Base-by-base conservation (phyloP, 2,888 invertebrate species). In the Dicyrtoma fusca region DNA sequence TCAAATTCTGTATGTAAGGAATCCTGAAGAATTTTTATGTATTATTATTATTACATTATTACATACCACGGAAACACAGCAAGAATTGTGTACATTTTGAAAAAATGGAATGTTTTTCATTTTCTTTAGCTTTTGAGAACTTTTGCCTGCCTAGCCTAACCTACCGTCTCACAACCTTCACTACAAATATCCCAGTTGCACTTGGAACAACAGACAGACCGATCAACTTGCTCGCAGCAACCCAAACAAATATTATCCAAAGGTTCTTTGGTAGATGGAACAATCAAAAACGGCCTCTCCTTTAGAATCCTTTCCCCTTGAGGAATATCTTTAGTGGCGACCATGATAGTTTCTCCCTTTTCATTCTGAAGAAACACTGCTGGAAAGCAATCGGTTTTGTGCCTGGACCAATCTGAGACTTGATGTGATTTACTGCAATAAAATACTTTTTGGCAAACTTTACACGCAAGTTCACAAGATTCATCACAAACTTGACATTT, bases 341-440 rank as follows among this genome's bases (percentile, higher is more conserved):
- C 17, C 65, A 74, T 14, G 13, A 57, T n/a, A 17, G 49, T 44
- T 17, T 26, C 34, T 17, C 34, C 63, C 44, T 59, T 26, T 25
- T 63, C 21, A 14, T 55, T 23, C 51, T 55, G 45, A 4, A 59
- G 14, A 6, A 61, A 57, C 17, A 59, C 65, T 1, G 65, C 61
- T 1, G 70, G 70, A 34, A 51, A 66, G 49, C 74, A 74, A 5
- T 55, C n/a, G 3, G 45, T 6, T 23, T 66, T 70, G 26, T 74
- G 74, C 13, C 14, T 59, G 42, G 65, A 61, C 74, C 74, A 74
- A 25, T 74, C 70, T 14, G 57, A 45, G 19, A 57, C 65, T 66
- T 74, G 74, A 64, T 74, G 74, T 6, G 66, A 62, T 44, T 44
- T 74, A 19, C 70, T 47, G 26, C 74, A 74, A 26, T 74, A 74